Evolutionary conservation across 1,140 invertebrate genomes (phyloP).

Genomic region (Bombyx mandarina): DNA sequence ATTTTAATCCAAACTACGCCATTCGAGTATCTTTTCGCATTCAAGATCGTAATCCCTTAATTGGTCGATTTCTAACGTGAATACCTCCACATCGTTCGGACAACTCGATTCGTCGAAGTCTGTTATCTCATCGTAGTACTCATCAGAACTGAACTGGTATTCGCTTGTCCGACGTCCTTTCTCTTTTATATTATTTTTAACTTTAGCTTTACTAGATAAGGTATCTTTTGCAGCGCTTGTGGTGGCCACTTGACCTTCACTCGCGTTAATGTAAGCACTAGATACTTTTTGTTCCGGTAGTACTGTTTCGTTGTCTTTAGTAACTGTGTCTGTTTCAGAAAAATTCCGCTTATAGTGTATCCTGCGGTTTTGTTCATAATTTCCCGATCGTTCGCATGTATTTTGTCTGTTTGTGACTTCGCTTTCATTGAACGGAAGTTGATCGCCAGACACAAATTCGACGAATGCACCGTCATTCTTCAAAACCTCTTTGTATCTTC

Average conservation of each 20-base stretch:
- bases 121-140: conserved; percentile 39
- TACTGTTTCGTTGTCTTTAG: too few relatives aligned
- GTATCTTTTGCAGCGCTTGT: too few relatives aligned
- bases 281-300: too few relatives aligned
- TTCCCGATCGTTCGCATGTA: neutral
- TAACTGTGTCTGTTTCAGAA: too few relatives aligned
- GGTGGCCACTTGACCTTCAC: too few relatives aligned
- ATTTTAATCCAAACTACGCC: conserved; percentile 37
- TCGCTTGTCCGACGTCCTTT: neutral
- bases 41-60: conserved; percentile 37
- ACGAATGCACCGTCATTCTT: conserved; percentile 33
- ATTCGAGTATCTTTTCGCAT: conserved; percentile 37
- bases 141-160: conserved; percentile 12
- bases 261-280: too few relatives aligned
- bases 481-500: conserved; percentile 29
- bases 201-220: neutral
- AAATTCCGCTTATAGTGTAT: neutral
- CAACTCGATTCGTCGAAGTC: conserved; percentile 30
- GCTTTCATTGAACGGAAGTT: conserved; percentile 22
- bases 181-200: neutral
- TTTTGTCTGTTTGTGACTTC: neutral
- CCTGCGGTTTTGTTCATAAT: neutral
- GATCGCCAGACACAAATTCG: conserved; percentile 37
- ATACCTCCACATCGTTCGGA: conserved; percentile 30
- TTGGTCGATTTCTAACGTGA: conserved; percentile 34